Base-by-base conservation (phyloP, 2,888 invertebrate species). In the Hanleya hanleyi region DNA sequence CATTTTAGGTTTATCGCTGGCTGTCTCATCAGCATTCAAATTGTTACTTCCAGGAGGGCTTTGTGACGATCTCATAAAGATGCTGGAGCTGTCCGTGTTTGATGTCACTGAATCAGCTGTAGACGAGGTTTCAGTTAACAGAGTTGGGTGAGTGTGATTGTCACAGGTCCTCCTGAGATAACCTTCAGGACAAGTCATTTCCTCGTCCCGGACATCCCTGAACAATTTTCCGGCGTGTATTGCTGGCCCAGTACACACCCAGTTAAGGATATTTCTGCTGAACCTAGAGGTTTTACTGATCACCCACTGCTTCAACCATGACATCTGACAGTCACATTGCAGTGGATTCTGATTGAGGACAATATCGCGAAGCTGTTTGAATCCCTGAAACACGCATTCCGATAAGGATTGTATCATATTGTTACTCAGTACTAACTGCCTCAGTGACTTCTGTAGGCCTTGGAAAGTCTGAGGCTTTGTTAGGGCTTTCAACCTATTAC, bases 231-330 rank as follows among this genome's bases (percentile, higher is more conserved):
- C 37, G 1, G 32, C 32, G 22, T 61, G 33, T 15, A n/a, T n/a
- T 3, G 32, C 22, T 29, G 75, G 75, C n/a, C 50, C 61, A 3
- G 33, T 41, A 32, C 75, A 75, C n/a, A 57, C 66, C 75, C 75
- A 75, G 37, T 75, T 72, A 18, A 72, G 51, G 4, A 47, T 35
- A n/a, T 69, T 62, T 18, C 69, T 37, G 9, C 74, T 69, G 61
- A 70, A 71, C 33, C 67, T 70, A 4, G 50, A 37, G 61, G 71
- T 37, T 26, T 72, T 71, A 67, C 69, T 65, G 47, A 71, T 68
- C 22, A 76, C 32, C 78, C 78, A 78, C 64, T 72, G 61, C 57
- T 72, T 67, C 18, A 78, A 67, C 78, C 78, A 78, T 12, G 64
- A 68, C 4, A 76, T 26, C 1, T 74, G 64, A 29, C 78, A 78